These are phyloP conservation scores for Phortica variegata DNA, from an alignment of 1,140 invertebrate genomes.

Conservation along the genomic window DNA sequence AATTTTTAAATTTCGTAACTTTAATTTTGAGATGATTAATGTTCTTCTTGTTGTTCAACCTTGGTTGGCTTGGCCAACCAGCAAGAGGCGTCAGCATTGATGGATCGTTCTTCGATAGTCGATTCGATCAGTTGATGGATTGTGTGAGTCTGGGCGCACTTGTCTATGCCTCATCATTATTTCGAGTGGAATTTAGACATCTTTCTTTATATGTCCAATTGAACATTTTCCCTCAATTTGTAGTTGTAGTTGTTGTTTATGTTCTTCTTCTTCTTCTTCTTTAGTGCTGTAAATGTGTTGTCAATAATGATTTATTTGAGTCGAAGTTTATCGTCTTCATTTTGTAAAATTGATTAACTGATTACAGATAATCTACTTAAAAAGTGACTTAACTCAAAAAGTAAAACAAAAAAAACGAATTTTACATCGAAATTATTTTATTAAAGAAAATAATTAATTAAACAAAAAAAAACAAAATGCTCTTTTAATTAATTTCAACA, in stretches of 20 bases:
- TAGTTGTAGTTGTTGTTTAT: conserved; percentile 24
- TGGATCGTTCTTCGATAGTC: conserved; percentile 36
- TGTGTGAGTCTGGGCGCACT: conserved; percentile 44
- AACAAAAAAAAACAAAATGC: conserved; percentile 35
- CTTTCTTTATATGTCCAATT: conserved; percentile 36
- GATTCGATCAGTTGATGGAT: conserved; percentile 50
- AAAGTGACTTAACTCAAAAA: conserved; percentile 12
- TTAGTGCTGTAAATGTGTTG: background rate
- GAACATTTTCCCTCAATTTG: conserved; percentile 24
- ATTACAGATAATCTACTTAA: conserved; percentile 11
- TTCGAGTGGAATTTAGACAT: conserved; percentile 47
- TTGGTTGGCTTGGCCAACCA: conserved; percentile 36
- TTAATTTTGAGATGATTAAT: conserved; percentile 38
- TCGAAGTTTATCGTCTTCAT: conserved; percentile 42
- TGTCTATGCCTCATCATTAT: conserved; percentile 37
- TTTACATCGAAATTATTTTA: conserved; percentile 1
- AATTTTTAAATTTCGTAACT: conserved; percentile 20
- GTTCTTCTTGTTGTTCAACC: conserved; percentile 17
- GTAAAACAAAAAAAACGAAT: background rate
- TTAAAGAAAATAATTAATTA: conserved; percentile 27
- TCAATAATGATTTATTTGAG: conserved; percentile 48
- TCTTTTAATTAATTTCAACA: conserved; percentile 53
- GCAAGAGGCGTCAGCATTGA: conserved; percentile 25
- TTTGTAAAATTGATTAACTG: conserved; percentile 41
- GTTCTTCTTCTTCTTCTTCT: no score